Evolutionary conservation across 23 tunicate genomes (phyloP), one percentile per base, ranked within the genome.

Genomic region (Phallusia fumigata): DNA sequence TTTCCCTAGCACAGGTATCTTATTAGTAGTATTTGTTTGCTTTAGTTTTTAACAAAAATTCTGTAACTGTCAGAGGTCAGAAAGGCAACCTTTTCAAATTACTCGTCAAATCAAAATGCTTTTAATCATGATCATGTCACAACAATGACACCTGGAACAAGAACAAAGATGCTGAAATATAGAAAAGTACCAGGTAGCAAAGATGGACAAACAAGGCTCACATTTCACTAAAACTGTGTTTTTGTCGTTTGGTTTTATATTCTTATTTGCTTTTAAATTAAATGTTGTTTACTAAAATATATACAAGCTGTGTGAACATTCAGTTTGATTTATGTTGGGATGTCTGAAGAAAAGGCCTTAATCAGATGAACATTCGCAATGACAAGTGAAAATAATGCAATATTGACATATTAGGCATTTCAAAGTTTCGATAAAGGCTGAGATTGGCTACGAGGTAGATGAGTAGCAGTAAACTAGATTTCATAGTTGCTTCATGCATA

Each of bases 131-230:
- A 30, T 28, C 28, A 74, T 33, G 64, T 18, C 3, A 35, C 64
- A 30, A 76, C 75, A 31, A 69, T 79, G 79, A 79, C 90, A 31
- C 82, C 90, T 24, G 30, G 74, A 1, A 73, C 26, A 35, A 40
- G 87, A 78, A 69, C 52, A 36, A 88, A 88, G 34, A 36, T 64
- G 79, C 80, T 88, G 16, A 78, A 76, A 30, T 83, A 74, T 69
- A 83, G 84, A 45, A 83, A 73, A 74, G 76, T 88, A 28, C 82
- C 84, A 28, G 92, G 86, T 18, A 45, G 81, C 12, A 88, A 79
- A 58, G 87, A 79, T 58, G 92, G 92, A 0, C 92, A 88, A 51
- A 88, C 92, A 11, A 50, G 87, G 65, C 80, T 88, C 18, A 53
- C 84, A 0, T 88, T 83, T 78, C 79, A 83, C 49, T 88, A 73